phyloP scores from a whole-genome alignment of 2,113 vertebrate species.

The Ovibos moschatus region DNA sequence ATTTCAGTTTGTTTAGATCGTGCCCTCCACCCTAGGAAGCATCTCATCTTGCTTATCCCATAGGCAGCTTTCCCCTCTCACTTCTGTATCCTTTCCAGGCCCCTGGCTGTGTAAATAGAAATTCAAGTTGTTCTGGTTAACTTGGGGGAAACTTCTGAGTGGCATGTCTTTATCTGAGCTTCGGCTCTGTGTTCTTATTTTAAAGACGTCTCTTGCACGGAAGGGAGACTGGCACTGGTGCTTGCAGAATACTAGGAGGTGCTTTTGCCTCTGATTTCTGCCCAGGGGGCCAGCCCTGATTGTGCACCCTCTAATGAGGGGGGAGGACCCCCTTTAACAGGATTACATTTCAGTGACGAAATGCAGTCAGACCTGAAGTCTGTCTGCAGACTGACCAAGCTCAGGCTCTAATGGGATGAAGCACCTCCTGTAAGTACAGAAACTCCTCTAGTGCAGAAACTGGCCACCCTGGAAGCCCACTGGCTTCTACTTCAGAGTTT shows the following conservation, averaged over 20 bases:
- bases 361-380: background rate
- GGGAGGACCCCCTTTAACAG: background rate
- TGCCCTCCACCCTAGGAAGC: background rate
- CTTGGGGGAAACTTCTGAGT: background rate
- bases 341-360: background rate
- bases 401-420: background rate
- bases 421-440: background rate
- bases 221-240: background rate
- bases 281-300: background rate
- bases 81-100: background rate
- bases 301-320: background rate
- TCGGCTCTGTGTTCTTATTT: background rate
- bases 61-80: background rate
- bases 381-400: background rate
- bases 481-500: background rate
- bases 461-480: background rate
- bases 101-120: background rate
- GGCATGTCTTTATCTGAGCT: too few relatives aligned
- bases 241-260: background rate
- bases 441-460: background rate
- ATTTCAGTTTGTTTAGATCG: background rate
- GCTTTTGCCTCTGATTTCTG: background rate
- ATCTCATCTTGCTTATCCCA: background rate
- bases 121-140: background rate
- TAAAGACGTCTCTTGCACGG: background rate